Base-by-base conservation (phyloP, 2,888 invertebrate species). In the Petrolisthes manimaculis region DNA sequence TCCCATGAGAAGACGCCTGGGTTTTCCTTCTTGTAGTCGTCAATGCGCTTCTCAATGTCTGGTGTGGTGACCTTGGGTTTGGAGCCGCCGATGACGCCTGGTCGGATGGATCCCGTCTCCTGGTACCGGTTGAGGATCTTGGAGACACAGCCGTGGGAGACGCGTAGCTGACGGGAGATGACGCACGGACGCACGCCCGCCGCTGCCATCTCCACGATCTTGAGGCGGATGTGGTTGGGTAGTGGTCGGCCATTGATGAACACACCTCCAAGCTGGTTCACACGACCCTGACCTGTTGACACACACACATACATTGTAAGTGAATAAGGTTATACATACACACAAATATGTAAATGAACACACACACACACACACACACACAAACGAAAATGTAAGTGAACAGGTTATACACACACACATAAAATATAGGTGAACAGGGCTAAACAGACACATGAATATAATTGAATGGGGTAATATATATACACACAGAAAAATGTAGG, bases 221-320 rank as follows among this genome's bases (percentile, higher is more conserved):
- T 97, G 92, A 97, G 94, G 12, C 99, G 95, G 92, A 98, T 97
- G 93, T 98, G 97, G 93, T 98, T 98, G n/a, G 99, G 99, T 91
- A 99, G 94, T 0, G 99, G 99, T 55, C 99, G 95, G 0, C 99
- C 99, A 94, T 99, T 99, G 93, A 99, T 99, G 94, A 99, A 99
- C 78, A 99, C 98, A 77, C 99, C 99, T 88, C 99, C 99, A 84
- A 99, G 95, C 94, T 99, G 99, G 93, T 99, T 99, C 80, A 91
- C 91, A 79, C 91, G 89, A 9, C 91, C 91, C 82, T 91, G 91
- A 69, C 91, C 91, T 91, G 86, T 84, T 54, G 75, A 83, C 24
- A 80, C 0, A 79, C 18, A 79, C 54, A n/a, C 1, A 54, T 54
- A 54, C 54, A n/a, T n/a, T 18, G 18, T 54, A 12, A 21, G 9